Evolutionary conservation across 2,113 vertebrate genomes (phyloP).

Genomic region (Pongo pygmaeus): DNA sequence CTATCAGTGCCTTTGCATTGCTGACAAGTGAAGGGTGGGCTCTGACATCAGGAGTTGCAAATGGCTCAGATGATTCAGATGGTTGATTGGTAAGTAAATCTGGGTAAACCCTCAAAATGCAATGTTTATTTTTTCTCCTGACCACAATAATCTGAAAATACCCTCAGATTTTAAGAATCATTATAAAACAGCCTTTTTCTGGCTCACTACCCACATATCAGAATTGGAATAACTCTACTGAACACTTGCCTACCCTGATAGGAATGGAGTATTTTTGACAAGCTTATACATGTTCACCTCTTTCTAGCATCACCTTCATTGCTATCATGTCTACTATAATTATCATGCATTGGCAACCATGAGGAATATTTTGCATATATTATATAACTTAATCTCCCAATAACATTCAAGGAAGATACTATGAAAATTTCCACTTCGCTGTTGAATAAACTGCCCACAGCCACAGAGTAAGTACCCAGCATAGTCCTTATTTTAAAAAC

Average conservation of each 20-base stretch:
- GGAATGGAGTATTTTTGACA: not conserved
- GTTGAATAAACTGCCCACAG: not conserved
- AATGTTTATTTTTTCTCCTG: not conserved
- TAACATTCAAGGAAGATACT: not conserved
- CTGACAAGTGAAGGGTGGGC: not conserved
- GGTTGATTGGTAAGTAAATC: not conserved
- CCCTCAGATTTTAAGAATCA: not conserved
- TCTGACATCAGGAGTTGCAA: not conserved
- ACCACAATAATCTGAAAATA: not conserved
- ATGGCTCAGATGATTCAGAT: not conserved
- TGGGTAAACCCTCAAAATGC: not conserved
- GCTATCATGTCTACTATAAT: not conserved
- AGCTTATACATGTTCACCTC: not conserved
- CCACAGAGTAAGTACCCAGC: not conserved
- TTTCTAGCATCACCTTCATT: not conserved
- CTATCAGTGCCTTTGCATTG: not conserved
- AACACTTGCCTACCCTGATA: not conserved
- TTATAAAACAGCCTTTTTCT: not conserved
- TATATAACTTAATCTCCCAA: not conserved
- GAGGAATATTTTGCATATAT: not conserved
- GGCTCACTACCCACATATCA: not conserved
- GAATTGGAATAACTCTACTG: not conserved
- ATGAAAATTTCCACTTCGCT: not conserved
- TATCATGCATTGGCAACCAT: not conserved
- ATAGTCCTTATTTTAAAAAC: not conserved